Base-by-base conservation (phyloP, 2,797 vertebrate species). In the Glossophaga mutica region DNA sequence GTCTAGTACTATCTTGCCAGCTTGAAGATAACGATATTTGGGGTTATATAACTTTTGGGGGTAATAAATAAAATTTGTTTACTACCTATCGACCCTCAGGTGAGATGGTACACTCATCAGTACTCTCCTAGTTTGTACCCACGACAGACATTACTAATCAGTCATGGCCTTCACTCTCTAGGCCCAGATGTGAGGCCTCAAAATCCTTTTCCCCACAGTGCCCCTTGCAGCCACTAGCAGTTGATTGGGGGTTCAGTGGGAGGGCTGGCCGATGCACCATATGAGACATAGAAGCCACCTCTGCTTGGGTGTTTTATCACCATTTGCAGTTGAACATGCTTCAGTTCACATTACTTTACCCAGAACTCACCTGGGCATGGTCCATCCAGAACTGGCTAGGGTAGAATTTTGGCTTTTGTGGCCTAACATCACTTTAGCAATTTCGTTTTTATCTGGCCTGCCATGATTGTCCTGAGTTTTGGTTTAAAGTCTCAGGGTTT, bases 111-210 rank as follows among this genome's bases (percentile, higher is more conserved):
- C 15, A 24, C 2, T 44, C 16, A 34, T 67, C 55, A 18, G 5
- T 70, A 1, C 9, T 73, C 11, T 84, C 34, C 19, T 37, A 19
- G 5, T n/a, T 84, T 42, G 4, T 19, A 11, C 46, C 59, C 14
- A 1, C 22, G 77, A 24, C 29, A 96, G 90, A 90, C 79, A 87
- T 94, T 44, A 37, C 67, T 92, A 94, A 91, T 94, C 87, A 82
- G 1, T 87, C 42, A 37, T 18, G 18, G 18, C 42, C 8, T 21
- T 94, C 50, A 34, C 81, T 91, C 37, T 68, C 22, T 78, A 91
- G 73, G 55, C 52, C 55, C 37, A 90, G 39, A 68, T 52, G 22
- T 50, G 84, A 94, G 12, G 24, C 65, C 37, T 86, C 71, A 65
- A n/a, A 87, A 55, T 78, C 42, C 55, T 89, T 82, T 91, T 68